Conservation (phyloP, 2,113 vertebrate genomes). For the Apteryx owenii region DNA sequence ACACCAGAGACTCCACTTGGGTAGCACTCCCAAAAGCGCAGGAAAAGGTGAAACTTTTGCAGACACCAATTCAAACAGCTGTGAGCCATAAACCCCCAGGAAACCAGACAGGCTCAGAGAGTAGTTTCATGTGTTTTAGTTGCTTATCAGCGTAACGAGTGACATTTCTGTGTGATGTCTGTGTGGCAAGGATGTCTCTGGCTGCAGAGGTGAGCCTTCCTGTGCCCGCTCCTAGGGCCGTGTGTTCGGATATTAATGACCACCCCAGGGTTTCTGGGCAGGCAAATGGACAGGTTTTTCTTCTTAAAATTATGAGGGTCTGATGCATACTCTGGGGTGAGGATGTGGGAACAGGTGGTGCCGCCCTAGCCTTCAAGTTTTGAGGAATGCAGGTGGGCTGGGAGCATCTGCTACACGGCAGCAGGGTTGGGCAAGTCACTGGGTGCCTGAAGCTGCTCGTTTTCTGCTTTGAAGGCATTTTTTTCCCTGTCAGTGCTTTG, state of each 20-base stretch:
- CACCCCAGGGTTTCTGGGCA: not conserved
- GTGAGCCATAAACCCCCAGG: not conserved
- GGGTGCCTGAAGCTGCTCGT: not conserved
- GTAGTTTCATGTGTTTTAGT: not conserved
- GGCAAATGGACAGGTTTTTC: not conserved
- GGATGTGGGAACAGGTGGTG: fast-evolving
- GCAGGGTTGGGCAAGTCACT: not conserved
- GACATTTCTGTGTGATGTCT: fast-evolving
- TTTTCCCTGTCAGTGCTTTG: not conserved
- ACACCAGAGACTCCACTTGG: not conserved
- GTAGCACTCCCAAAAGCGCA: not conserved
- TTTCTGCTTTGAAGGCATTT: not conserved
- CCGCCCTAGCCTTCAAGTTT: fast-evolving
- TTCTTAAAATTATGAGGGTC: not conserved
- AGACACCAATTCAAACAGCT: not conserved
- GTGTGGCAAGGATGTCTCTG: fast-evolving
- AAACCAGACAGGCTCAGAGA: not conserved
- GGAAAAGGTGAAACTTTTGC: not conserved
- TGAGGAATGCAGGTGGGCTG: fast-evolving
- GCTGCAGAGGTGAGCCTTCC: fast-evolving
- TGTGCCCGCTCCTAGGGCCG: too few species aligned
- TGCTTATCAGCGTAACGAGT: fast-evolving
- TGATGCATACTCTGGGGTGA: fast-evolving
- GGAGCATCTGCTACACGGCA: fast-evolving
- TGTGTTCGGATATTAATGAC: too few species aligned